Conservation (phyloP, 1,140 invertebrate species). For the Coelopa frigida region DNA sequence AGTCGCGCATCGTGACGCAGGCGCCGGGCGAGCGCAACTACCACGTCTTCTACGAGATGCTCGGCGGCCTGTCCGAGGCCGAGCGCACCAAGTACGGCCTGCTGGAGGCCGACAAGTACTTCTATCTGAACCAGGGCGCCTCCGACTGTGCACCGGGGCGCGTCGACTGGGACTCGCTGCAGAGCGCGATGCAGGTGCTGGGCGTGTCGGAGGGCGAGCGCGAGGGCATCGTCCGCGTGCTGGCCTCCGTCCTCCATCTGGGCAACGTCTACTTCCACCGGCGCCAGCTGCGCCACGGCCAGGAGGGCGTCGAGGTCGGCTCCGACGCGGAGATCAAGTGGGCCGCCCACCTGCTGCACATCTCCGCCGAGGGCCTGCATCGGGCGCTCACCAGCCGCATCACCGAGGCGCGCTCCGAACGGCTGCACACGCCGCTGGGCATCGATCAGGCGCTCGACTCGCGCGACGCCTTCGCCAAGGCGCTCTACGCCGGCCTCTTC, state of each 20-base stretch:
- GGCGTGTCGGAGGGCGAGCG: slow-evolving; percentile 86
- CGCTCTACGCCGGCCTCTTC: slow-evolving; percentile 88
- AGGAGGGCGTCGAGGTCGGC: slow-evolving; percentile 91
- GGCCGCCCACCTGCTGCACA: slow-evolving; percentile 88
- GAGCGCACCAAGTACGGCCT: slow-evolving; percentile 86
- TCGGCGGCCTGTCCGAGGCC: slow-evolving; percentile 77
- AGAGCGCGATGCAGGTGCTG: slow-evolving; percentile 91
- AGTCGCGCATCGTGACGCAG: slow-evolving; percentile 94
- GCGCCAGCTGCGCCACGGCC: slow-evolving; percentile 79
- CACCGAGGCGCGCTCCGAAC: slow-evolving; percentile 86
- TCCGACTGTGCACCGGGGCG: slow-evolving; percentile 76
- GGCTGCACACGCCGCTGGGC: slow-evolving; percentile 81
- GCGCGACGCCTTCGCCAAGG: slow-evolving; percentile 93
- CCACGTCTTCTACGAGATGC: slow-evolving; percentile 95
- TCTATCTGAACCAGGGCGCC: slow-evolving; percentile 94
- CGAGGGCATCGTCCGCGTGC: slow-evolving; percentile 79
- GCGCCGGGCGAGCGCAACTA: slow-evolving; percentile 93
- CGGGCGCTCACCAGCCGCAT: slow-evolving; percentile 85
- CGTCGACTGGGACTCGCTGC: slow-evolving; percentile 82
- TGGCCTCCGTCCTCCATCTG: slow-evolving; percentile 85
- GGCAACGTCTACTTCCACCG: slow-evolving; percentile 93
- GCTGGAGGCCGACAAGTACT: slow-evolving; percentile 88
- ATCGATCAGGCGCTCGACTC: slow-evolving; percentile 95
- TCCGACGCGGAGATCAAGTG: slow-evolving; percentile 94
- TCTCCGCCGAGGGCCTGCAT: slow-evolving; percentile 79